These are phyloP conservation scores for Pterostichus niger DNA, from an alignment of 2,888 invertebrate species.

Conservation along the genomic window DNA sequence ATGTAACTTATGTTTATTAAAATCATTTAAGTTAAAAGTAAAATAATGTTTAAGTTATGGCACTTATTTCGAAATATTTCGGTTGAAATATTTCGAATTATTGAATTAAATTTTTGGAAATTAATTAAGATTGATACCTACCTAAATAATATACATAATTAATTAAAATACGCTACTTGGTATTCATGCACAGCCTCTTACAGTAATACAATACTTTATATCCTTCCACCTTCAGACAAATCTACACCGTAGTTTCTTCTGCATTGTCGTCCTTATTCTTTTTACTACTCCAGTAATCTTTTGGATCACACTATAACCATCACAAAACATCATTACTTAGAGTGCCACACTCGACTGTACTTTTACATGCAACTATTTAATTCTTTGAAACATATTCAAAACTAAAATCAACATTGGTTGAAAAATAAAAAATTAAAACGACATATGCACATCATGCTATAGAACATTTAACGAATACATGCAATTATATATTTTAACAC, in stretches of 20 bases:
- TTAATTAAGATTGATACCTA: constrained; percentile 15
- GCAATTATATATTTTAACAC: neutral
- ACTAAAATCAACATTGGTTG: too few species aligned
- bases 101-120: constrained; percentile 1
- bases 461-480: neutral
- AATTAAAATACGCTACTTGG: constrained; percentile 61
- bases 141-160: constrained; percentile 42
- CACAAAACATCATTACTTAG: neutral
- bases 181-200: constrained; percentile 67
- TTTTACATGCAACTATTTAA: constrained; percentile 7
- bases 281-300: constrained; percentile 67
- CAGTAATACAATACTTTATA: constrained; percentile 49
- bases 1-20: neutral
- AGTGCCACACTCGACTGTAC: neutral
- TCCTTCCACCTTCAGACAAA: neutral
- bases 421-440: too few species aligned
- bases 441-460: neutral
- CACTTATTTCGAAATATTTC: constrained; percentile 45
- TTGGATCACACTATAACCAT: constrained; percentile 61
- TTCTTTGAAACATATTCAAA: too few species aligned
- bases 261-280: constrained; percentile 59
- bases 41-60: constrained; percentile 20
- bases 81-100: constrained; percentile 20
- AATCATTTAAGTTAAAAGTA: neutral
- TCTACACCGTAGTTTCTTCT: constrained; percentile 65